Evolutionary conservation across 2,888 invertebrate species (phyloP), one percentile per base, ranked within the genome.

Genomic region (Caenorhabditis zanzibari): DNA sequence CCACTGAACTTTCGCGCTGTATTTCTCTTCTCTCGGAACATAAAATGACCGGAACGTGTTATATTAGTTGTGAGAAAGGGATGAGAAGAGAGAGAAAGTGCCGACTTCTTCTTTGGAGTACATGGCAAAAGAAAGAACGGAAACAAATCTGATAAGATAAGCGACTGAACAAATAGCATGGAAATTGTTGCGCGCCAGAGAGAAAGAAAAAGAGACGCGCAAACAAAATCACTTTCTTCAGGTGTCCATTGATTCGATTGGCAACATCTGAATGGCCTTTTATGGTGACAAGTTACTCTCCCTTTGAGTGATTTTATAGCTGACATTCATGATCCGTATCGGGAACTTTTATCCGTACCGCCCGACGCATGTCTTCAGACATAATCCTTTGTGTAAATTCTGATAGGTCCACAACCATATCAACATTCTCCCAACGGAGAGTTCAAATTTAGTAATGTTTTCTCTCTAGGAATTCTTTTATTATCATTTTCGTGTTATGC

Each of bases 61-160:
- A 75, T 68, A 68, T 64, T 56, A 75, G 75, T 66, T 64, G 61
- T 47, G 47, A 56, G 63, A 58, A 59, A 24, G 66, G 72, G n/a
- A 72, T 19, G 49, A n/a, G n/a, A n/a, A 44, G 22, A 41, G 58
- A 59, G 56, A 47, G 63, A 66, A 68, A 66, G 72, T 47, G 72
- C 59, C 69, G 64, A 66, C 32, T 49, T 24, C 44, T 66, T 47
- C 47, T 47, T 47, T 38, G 41, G 61, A 80, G 80, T 71, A 71
- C 69, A 72, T 61, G 72, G 59, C 32, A 77, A 32, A 59, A 68
- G 56, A 71, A 47, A 76, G 82, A 75, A 61, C 71, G 76, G 63
- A 72, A 75, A 69, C 75, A 75, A 75, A 72, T 74, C 72, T 71
- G 76, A 82, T 71, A 75, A 63, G 76, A 82, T 69, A 68, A 71